These are phyloP conservation scores for Electrophaes corylata DNA, from an alignment of 2,888 invertebrate genomes.

Conservation along the genomic window DNA sequence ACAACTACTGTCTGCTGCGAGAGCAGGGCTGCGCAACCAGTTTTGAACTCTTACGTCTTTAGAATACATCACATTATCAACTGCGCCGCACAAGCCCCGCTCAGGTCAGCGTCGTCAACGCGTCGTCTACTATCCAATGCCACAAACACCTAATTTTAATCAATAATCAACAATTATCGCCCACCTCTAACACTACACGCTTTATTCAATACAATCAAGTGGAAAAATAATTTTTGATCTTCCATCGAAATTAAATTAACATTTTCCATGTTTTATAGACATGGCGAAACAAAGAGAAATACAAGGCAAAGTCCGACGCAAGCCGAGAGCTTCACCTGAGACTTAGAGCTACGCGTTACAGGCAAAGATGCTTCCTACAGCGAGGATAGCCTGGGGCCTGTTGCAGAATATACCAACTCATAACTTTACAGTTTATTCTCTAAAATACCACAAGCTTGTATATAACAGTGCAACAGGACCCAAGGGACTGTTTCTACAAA, in stretches of 20 bases:
- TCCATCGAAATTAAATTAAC: constrained; percentile 77
- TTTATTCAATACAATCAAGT: constrained; percentile 79
- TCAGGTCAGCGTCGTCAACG: constrained; percentile 41
- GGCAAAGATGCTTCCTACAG: constrained; percentile 39
- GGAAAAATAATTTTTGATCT: constrained; percentile 83
- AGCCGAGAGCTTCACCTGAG: constrained; percentile 42
- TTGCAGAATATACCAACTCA: background rate
- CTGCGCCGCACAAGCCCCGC: constrained; percentile 27
- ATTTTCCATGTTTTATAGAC: constrained; percentile 65
- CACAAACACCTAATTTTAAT: constrained; percentile 81
- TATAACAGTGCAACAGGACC: background rate
- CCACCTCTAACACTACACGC: constrained; percentile 81
- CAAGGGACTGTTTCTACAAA: constrained; percentile 36
- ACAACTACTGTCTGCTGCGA: constrained; percentile 66
- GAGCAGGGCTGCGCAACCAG: constrained; percentile 8
- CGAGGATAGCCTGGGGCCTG: constrained; percentile 22
- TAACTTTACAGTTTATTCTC: background rate
- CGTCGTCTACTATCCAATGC: constrained; percentile 72
- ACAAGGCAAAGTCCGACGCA: constrained; percentile 63
- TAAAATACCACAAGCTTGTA: background rate
- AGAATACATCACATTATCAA: constrained; percentile 40
- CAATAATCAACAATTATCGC: constrained; percentile 84
- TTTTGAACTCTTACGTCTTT: constrained; percentile 5
- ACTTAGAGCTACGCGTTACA: constrained; percentile 49
- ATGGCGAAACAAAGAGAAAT: constrained; percentile 70